These are phyloP conservation scores for Geothlypis trichas DNA, from an alignment of 2,113 vertebrate genomes.

Conservation along the genomic window DNA sequence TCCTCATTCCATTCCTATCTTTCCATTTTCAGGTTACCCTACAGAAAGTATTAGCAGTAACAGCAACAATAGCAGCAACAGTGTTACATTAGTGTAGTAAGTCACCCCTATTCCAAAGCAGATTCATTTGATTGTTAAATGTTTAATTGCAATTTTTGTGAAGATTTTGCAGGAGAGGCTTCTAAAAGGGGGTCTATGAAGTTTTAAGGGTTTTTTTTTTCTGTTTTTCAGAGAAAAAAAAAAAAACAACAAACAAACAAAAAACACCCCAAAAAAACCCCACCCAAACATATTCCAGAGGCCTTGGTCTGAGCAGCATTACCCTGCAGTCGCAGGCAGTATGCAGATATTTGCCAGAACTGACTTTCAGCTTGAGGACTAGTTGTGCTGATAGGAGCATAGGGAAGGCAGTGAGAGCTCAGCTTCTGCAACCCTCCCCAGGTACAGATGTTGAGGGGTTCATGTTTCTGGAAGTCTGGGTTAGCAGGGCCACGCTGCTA, in stretches of 20 bases:
- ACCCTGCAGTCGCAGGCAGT: neutral
- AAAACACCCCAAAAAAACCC: neutral
- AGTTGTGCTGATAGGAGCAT: neutral
- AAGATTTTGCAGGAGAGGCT: neutral
- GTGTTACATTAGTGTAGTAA: neutral
- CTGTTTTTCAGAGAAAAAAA: neutral
- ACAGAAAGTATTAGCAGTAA: neutral
- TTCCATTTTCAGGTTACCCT: neutral
- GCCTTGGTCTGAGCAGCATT: neutral
- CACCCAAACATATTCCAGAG: neutral
- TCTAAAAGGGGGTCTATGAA: neutral
- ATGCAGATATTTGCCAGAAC: neutral
- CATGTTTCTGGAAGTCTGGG: neutral
- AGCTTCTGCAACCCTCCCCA: neutral
- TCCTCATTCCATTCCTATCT: neutral
- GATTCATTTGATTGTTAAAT: neutral
- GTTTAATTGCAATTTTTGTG: neutral
- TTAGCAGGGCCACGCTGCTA: accelerated
- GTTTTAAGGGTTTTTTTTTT: neutral
- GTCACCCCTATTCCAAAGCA: neutral
- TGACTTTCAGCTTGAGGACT: neutral
- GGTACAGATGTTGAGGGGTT: neutral
- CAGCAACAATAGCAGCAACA: neutral
- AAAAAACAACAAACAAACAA: accelerated
- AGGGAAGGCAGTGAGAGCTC: neutral